Percentiles rank a stretch among this genome's conserved stretches.
Conservation (phyloP, 2,113 vertebrate species). For the Phaetusa simplex region DNA sequence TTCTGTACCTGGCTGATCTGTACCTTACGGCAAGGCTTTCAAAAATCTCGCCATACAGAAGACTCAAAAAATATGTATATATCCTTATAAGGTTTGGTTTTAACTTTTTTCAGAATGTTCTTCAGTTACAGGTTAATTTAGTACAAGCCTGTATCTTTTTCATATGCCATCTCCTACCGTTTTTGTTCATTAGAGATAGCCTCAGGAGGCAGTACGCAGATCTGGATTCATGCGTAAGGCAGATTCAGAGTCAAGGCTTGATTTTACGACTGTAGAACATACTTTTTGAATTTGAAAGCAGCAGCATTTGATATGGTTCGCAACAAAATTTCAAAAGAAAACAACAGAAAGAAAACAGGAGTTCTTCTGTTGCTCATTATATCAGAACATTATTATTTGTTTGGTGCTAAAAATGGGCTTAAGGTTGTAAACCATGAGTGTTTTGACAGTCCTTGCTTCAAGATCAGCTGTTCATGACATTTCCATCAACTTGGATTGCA, state of each 20-base stretch:
- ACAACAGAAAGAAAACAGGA: neutral
- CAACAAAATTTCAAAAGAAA: neutral
- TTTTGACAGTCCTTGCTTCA: slow-evolving; percentile 6
- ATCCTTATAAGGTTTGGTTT: neutral
- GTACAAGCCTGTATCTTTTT: neutral
- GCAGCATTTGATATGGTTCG: neutral
- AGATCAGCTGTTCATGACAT: slow-evolving; percentile 43
- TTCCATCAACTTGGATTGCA: slow-evolving; percentile 12
- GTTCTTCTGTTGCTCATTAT: neutral
- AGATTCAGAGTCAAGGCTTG: neutral
- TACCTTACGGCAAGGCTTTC: neutral
- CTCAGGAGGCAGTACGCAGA: neutral
- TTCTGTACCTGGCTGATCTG: neutral
- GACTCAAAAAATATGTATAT: neutral
- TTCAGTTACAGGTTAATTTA: neutral
- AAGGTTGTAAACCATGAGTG: neutral
- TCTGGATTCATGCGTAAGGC: neutral
- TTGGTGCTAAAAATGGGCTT: neutral
- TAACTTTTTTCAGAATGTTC: neutral
- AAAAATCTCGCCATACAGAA: neutral
- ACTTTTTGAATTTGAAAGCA: neutral
- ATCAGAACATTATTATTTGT: neutral
- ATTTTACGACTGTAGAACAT: neutral
- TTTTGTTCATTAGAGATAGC: neutral
- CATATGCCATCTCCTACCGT: neutral